A percentile compares a stretch with the other conserved stretches of the same genome.
phyloP scores from a whole-genome alignment of 2,113 vertebrate species.

The Lontra canadensis region DNA sequence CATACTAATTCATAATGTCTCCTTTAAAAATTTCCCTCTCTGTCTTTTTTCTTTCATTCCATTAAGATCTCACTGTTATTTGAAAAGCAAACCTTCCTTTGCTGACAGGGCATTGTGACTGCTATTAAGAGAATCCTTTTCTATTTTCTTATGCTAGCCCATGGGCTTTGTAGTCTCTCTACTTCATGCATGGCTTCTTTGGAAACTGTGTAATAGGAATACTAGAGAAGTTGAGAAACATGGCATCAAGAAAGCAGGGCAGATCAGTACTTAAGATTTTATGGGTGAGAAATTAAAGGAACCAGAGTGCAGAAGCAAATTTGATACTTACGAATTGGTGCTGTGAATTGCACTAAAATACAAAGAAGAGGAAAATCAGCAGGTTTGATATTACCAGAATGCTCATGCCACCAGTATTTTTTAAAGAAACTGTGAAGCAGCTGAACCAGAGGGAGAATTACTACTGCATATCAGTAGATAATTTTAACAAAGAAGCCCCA shows the following conservation, averaged over 20 bases:
- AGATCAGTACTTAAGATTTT: neutral
- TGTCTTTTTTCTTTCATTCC: neutral
- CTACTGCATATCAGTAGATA: neutral
- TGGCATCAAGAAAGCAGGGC: neutral
- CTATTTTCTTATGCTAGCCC: neutral
- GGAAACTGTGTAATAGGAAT: neutral
- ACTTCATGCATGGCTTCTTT: neutral
- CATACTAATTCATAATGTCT: neutral
- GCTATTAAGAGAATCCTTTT: neutral
- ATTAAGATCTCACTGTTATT: neutral
- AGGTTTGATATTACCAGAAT: neutral
- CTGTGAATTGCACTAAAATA: conserved; percentile 76
- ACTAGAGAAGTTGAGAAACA: neutral
- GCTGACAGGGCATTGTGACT: neutral
- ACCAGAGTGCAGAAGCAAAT: neutral
- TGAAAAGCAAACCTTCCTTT: neutral
- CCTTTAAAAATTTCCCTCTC: neutral
- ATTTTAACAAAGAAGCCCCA: neutral
- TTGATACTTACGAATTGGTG: conserved; percentile 63
- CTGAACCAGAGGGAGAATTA: neutral
- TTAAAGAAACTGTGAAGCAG: neutral
- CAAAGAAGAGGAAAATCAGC: neutral
- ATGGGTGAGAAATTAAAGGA: neutral
- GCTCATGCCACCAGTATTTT: neutral
- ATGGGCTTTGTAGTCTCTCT: neutral